Evolutionary conservation across 2,888 invertebrate species (phyloP).

Genomic region (Leptopterna dolabrata): DNA sequence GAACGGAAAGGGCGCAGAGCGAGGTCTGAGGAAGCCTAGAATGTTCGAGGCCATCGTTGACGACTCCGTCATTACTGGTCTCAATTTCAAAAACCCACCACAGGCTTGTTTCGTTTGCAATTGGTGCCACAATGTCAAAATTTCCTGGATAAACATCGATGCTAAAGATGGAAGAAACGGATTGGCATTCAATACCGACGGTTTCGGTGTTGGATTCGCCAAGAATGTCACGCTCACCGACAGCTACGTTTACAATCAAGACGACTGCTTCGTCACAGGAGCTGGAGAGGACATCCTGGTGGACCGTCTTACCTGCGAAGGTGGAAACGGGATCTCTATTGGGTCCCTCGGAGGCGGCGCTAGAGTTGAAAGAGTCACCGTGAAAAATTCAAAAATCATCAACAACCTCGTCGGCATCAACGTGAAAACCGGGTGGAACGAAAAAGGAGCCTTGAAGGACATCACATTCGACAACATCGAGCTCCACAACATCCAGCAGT

Average conservation of each 20-base stretch:
- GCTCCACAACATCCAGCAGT: background rate
- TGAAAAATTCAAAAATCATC: background rate
- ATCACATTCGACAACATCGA: background rate
- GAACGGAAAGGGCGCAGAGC: background rate
- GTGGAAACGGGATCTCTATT: constrained; percentile 1
- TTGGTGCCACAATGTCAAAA: background rate
- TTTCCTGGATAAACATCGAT: background rate
- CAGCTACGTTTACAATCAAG: constrained; percentile 14
- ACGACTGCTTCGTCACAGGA: background rate
- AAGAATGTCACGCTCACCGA: background rate
- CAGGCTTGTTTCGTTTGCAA: background rate
- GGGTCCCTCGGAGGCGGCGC: background rate
- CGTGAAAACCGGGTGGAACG: background rate
- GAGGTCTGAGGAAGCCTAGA: background rate
- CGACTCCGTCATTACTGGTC: background rate
- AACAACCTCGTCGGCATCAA: background rate
- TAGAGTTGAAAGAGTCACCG: background rate
- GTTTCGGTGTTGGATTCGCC: background rate
- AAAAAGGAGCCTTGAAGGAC: background rate
- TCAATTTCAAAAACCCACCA: background rate
- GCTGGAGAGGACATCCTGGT: background rate
- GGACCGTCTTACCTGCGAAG: background rate
- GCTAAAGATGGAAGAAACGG: background rate
- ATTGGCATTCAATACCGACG: background rate
- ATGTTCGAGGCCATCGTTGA: background rate